These are phyloP conservation scores for Naja naja DNA, from an alignment of 2,113 vertebrate species.

Conservation along the genomic window DNA sequence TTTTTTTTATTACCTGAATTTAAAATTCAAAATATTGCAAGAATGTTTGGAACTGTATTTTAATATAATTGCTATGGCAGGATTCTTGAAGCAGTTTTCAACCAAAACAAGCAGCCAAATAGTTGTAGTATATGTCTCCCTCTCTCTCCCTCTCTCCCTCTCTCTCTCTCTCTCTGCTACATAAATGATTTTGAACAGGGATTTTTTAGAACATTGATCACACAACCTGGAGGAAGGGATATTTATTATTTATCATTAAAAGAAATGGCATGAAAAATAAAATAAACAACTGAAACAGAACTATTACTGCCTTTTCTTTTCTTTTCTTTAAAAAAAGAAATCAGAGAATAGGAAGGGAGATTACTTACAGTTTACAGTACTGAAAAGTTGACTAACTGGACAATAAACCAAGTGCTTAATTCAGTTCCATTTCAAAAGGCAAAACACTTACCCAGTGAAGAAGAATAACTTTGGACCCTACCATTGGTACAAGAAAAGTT, in stretches of 20 bases:
- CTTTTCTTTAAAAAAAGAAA: slow-evolving; percentile 21
- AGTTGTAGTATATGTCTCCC: neutral
- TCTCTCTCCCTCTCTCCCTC: neutral
- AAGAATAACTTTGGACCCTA: slow-evolving; percentile 67
- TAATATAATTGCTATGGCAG: slow-evolving; percentile 26
- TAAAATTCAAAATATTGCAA: slow-evolving; percentile 2
- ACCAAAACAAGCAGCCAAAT: slow-evolving; percentile 21
- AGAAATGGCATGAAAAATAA: neutral
- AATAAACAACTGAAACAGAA: neutral
- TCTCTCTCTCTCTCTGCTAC: neutral
- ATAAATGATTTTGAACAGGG: slow-evolving; percentile 36
- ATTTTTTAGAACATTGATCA: neutral
- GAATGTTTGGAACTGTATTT: neutral
- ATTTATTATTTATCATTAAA: slow-evolving; percentile 3
- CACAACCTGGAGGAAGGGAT: neutral
- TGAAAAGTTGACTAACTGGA: slow-evolving; percentile 53
- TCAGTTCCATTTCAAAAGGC: slow-evolving; percentile 34
- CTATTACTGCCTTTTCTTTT: slow-evolving; percentile 5
- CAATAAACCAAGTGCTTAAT: slow-evolving; percentile 38
- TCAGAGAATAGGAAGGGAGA: slow-evolving; percentile 4
- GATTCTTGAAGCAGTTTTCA: slow-evolving; percentile 7
- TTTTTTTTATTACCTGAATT: neutral
- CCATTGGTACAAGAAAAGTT: slow-evolving; percentile 71
- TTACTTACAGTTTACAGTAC: slow-evolving; percentile 24
- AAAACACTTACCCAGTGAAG: slow-evolving; percentile 50